Evolutionary conservation across 2,888 invertebrate genomes (phyloP).

Genomic region (Dyspetes luteomarginatus): DNA sequence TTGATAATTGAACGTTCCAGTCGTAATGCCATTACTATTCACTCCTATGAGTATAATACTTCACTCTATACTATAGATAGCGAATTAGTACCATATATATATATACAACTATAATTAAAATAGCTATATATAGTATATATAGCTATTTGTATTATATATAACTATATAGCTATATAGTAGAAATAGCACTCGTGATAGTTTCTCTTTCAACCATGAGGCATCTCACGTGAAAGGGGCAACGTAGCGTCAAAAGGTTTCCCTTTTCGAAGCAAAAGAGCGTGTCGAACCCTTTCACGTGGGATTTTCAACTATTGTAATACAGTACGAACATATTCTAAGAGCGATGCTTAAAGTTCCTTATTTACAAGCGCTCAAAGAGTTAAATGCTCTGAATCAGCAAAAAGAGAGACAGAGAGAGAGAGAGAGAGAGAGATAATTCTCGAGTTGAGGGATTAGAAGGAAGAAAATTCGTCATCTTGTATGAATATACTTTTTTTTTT

Average conservation of each 20-base stretch:
- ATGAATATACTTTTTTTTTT: background rate
- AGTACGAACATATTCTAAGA: slow-evolving; percentile 17
- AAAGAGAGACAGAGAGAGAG: background rate
- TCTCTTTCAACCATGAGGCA: slow-evolving; percentile 27
- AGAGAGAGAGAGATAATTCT: slow-evolving; percentile 1
- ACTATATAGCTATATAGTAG: background rate
- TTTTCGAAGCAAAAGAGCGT: slow-evolving; percentile 81
- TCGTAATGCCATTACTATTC: too few species aligned
- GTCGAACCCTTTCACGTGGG: slow-evolving; percentile 71
- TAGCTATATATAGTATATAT: too few species aligned
- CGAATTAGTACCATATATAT: too few species aligned
- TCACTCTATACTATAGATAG: too few species aligned
- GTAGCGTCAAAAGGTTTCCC: slow-evolving; percentile 75
- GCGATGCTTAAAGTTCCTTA: background rate
- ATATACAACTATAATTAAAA: too few species aligned
- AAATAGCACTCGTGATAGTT: slow-evolving; percentile 7
- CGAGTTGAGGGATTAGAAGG: slow-evolving; percentile 9
- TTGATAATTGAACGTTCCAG: too few species aligned
- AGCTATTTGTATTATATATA: too few species aligned
- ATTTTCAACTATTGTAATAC: slow-evolving; percentile 30
- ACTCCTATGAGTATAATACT: too few species aligned
- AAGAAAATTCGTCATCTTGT: slow-evolving; percentile 20
- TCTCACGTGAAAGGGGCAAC: slow-evolving; percentile 32
- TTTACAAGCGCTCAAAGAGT: background rate
- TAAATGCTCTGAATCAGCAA: too few species aligned